Conservation (phyloP, 2,888 invertebrate species). For the Zele albiditarsus region DNA sequence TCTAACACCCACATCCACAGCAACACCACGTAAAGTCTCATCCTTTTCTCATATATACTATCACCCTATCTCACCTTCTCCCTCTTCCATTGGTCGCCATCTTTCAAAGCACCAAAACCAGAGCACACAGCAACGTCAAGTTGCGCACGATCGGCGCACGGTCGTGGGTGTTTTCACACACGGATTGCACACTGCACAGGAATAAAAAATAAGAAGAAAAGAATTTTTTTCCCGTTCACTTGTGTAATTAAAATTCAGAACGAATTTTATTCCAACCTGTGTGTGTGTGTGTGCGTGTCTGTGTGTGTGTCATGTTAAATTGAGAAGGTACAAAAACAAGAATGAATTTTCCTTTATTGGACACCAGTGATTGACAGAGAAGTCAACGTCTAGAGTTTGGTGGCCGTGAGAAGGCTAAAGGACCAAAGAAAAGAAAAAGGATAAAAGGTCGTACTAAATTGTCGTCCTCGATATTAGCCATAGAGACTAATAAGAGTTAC, state of each 20-base stretch:
- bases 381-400: neutral
- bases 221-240: neutral
- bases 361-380: neutral
- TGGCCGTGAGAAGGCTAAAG: neutral
- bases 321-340: neutral
- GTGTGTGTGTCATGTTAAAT: neutral
- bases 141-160: conserved; percentile 4
- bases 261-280: neutral
- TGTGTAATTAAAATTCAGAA: neutral
- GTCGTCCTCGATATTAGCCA: neutral
- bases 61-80: neutral
- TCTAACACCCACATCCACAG: too few species aligned
- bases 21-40: too few species aligned
- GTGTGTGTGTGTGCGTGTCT: too few species aligned
- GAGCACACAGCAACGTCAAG: conserved; percentile 10
- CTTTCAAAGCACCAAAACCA: neutral
- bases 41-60: too few species aligned
- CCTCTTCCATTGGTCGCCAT: neutral
- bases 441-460: neutral
- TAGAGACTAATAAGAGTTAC: too few species aligned
- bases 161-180: conserved; percentile 8
- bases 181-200: neutral
- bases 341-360: neutral
- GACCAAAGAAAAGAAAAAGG: neutral
- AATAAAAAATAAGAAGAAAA: neutral